Conservation (phyloP, 2,888 invertebrate genomes). For the Drosophila antonietae region DNA sequence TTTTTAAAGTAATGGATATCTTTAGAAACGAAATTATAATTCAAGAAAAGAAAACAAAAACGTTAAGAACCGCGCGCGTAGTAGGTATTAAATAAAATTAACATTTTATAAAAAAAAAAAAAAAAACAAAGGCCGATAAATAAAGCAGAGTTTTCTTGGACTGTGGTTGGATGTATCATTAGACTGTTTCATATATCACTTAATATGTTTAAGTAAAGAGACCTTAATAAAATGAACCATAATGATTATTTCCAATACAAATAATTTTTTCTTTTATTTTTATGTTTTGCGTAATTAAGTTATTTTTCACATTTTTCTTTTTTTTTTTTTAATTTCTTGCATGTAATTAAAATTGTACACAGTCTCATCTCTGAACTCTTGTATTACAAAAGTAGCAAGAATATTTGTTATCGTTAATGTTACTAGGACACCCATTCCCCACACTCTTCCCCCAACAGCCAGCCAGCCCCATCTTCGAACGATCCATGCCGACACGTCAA, state of each 20-base stretch:
- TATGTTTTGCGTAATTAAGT: slow-evolving; percentile 56
- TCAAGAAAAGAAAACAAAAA: slow-evolving; percentile 51
- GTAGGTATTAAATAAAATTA: slow-evolving; percentile 80
- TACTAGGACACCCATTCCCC: slow-evolving; percentile 44
- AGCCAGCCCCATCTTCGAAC: not conserved
- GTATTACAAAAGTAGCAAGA: slow-evolving; percentile 77
- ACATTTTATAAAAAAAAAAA: slow-evolving; percentile 72
- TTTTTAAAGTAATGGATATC: slow-evolving; percentile 65
- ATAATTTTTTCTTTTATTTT: slow-evolving; percentile 60
- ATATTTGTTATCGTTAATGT: slow-evolving; percentile 52
- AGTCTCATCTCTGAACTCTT: slow-evolving; percentile 79
- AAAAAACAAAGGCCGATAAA: not conserved
- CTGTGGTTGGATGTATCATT: slow-evolving; percentile 15
- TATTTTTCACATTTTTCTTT: slow-evolving; percentile 61
- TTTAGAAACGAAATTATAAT: slow-evolving; percentile 60
- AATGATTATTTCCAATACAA: slow-evolving; percentile 53
- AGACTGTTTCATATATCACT: slow-evolving; percentile 12
- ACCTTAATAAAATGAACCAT: slow-evolving; percentile 18
- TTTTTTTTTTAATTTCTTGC: slow-evolving; percentile 62
- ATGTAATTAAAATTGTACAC: slow-evolving; percentile 73
- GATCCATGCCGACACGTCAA: slow-evolving; percentile 21
- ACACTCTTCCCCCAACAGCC: not conserved
- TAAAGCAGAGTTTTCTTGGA: slow-evolving; percentile 10
- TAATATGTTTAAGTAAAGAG: slow-evolving; percentile 10
- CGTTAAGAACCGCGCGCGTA: slow-evolving; percentile 71